Evolutionary conservation across 2,113 vertebrate species (phyloP).

Genomic region (Aptenodytes patagonicus): DNA sequence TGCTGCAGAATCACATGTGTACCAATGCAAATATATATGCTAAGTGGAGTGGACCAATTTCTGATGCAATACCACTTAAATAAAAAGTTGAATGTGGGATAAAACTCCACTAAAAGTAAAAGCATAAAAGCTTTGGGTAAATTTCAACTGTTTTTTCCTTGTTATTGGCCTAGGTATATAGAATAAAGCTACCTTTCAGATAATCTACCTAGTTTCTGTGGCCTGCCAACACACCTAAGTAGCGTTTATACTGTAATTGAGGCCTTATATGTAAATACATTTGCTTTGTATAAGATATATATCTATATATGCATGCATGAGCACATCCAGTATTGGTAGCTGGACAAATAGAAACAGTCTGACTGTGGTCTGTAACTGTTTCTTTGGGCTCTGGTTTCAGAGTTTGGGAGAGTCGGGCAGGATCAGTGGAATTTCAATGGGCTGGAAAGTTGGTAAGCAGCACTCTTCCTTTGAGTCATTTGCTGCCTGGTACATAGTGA

Average conservation of each 20-base stretch:
- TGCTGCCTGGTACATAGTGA: background rate
- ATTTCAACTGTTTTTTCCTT: background rate
- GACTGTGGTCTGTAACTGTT: background rate
- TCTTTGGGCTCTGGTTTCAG: background rate
- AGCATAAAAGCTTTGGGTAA: background rate
- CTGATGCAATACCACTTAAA: background rate
- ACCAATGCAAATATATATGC: background rate
- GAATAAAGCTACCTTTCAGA: background rate
- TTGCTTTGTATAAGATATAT: background rate
- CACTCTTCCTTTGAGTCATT: background rate
- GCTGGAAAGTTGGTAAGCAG: background rate
- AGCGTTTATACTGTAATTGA: background rate
- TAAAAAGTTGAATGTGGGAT: background rate
- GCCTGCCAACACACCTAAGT: background rate
- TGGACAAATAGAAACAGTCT: background rate
- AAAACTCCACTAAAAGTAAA: background rate
- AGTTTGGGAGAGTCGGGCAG: background rate
- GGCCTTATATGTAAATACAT: background rate
- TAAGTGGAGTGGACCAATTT: background rate
- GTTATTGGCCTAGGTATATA: background rate
- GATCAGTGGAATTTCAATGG: background rate
- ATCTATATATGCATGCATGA: background rate
- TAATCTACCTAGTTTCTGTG: background rate
- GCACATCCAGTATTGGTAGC: background rate
- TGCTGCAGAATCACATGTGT: background rate